Conservation (phyloP, 2,113 vertebrate genomes). For the Tenebrosternarchus preto region DNA sequence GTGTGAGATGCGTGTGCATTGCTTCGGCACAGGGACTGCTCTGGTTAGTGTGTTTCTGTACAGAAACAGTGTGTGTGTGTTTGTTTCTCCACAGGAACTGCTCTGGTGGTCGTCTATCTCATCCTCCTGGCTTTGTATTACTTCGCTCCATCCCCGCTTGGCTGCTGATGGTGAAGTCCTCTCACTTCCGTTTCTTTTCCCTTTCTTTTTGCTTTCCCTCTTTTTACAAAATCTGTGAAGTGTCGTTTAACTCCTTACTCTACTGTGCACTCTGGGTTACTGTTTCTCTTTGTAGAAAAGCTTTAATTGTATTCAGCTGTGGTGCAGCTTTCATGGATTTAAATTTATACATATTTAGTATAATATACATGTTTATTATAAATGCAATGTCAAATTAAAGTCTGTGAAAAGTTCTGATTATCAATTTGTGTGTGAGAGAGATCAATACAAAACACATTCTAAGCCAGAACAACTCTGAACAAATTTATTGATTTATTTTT, state of each 20-base stretch:
- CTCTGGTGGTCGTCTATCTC: slow-evolving; percentile 81
- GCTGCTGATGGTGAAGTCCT: slow-evolving; percentile 70
- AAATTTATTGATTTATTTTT: slow-evolving; percentile 67
- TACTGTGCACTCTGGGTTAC: neutral
- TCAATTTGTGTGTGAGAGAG: too few species aligned
- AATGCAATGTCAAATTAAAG: too few species aligned
- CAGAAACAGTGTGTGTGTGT: slow-evolving; percentile 68
- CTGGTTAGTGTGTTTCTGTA: slow-evolving; percentile 62
- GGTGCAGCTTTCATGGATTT: neutral
- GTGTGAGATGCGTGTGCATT: neutral
- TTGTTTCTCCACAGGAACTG: slow-evolving; percentile 68
- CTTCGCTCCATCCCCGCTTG: slow-evolving; percentile 78
- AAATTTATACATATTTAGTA: neutral
- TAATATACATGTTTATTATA: too few species aligned
- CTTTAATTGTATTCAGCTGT: neutral
- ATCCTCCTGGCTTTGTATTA: slow-evolving; percentile 81
- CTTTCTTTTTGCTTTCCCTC: neutral
- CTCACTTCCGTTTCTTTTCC: neutral
- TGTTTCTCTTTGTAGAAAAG: neutral
- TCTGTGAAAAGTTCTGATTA: too few species aligned
- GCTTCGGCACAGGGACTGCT: slow-evolving; percentile 69
- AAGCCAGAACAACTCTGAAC: slow-evolving; percentile 44
- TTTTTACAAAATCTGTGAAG: neutral
- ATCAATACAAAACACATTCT: slow-evolving; percentile 20
- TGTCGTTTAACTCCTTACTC: too few species aligned